A percentile compares a stretch with the other conserved stretches of the same genome.
Conservation (phyloP, 2,888 invertebrate species). For the Pristionchus exspectatus region DNA sequence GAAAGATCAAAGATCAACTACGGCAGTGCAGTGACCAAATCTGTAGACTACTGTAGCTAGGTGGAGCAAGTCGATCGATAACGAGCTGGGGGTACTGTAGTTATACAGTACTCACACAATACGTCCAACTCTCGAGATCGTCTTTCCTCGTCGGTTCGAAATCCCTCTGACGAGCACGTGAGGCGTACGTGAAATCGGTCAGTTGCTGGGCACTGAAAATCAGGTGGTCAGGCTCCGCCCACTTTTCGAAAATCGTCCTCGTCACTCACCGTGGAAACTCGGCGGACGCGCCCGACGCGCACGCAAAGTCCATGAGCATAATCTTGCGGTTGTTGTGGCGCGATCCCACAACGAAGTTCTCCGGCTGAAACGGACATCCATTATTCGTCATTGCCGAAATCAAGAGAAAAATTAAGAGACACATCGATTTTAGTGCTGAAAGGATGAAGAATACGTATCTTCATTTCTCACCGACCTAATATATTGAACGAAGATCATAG, state of each 20-base stretch:
- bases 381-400: no score
- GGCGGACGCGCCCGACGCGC: not conserved
- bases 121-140: conserved; percentile 36
- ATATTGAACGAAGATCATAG: no score
- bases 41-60: not conserved
- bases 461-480: no score
- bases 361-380: not conserved
- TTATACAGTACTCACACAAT: conserved; percentile 33
- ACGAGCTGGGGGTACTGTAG: not conserved
- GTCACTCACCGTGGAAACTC: conserved; percentile 18
- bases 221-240: not conserved
- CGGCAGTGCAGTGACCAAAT: no score
- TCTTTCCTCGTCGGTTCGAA: conserved; percentile 36
- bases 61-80: not conserved
- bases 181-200: conserved; percentile 3
- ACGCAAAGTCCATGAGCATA: conserved; percentile 28
- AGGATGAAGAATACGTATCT: no score
- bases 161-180: conserved; percentile 13
- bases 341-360: conserved; percentile 38
- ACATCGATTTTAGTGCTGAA: not conserved
- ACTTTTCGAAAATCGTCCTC: not conserved
- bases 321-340: conserved; percentile 36
- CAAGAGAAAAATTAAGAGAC: no score
- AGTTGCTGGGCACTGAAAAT: not conserved
- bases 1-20: not conserved